Base-by-base conservation (phyloP, 2,113 vertebrate genomes). In the Nettapus auritus region DNA sequence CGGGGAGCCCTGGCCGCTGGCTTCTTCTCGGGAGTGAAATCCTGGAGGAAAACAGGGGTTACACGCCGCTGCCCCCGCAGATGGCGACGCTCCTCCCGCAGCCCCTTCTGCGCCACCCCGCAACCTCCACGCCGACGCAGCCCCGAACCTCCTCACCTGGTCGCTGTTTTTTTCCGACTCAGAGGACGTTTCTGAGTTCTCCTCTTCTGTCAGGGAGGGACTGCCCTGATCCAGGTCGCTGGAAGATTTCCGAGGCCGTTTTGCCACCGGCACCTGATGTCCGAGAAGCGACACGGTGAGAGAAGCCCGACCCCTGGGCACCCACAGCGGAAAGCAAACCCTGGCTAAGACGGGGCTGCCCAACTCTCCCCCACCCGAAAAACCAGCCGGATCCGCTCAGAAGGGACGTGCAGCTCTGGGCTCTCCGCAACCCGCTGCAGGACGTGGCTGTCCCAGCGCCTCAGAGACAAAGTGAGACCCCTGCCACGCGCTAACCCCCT, bases 161-260 rank as follows among this genome's bases (percentile, higher is more conserved):
- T 99, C 99, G 9, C 99, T 99, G 97, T 99, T 99, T 94, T 99
- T 99, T 59, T 98, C 99, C 0, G 99, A 99, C 94, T 99, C 99
- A 0, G 99, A 99, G 10, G 99, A 99, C 0, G 98, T 98, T 64
- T 99, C 98, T 0, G 99, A 99, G 50, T 99, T 98, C 68, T 99
- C 99, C 46, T 99, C 99, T 36, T 99, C 99, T 0, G 99, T 99
- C 0, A 98, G 97, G 5, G 99, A 99, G 28, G 98, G 98, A 48
- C 99, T 99, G 90, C 98, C 98, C 82, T 98, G 98, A 55, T 98
- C 98, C 46, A 98, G 97, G 86, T 99, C 99, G 8, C 99, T 99
- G 77, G 99, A 99, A 8, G 98, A 99, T 48, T 98, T 99, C 31
- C 98, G 98, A 36, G 98, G 96, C 68, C 99, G 98, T 97, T 99